A percentile compares a stretch with the other conserved stretches of the same genome.
These are phyloP conservation scores for Drosophila persimilis DNA, from an alignment of 1,140 invertebrate genomes.

Conservation along the genomic window DNA sequence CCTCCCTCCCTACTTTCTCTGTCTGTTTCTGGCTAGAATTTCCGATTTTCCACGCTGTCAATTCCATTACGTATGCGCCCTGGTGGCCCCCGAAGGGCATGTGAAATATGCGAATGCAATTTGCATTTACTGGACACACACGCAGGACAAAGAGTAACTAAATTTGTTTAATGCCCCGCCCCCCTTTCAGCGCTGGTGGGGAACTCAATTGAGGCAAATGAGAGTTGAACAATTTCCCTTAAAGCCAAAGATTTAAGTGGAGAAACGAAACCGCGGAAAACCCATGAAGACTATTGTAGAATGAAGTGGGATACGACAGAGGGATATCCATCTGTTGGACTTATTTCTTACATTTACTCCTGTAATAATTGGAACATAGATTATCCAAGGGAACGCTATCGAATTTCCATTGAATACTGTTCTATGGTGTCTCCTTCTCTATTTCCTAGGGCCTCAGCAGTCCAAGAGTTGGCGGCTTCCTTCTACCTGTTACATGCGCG, in stretches of 20 bases:
- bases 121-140: constrained; percentile 48
- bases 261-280: constrained; percentile 9
- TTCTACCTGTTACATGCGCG: too few relatives aligned
- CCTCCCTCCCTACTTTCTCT: too few relatives aligned
- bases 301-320: too few relatives aligned
- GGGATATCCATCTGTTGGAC: too few relatives aligned
- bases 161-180: constrained; percentile 20
- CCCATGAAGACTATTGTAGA: neutral
- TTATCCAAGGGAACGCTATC: too few relatives aligned
- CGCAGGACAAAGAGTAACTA: constrained; percentile 38
- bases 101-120: constrained; percentile 65
- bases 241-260: constrained; percentile 12
- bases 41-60: constrained; percentile 65
- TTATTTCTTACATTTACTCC: too few relatives aligned
- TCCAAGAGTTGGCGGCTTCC: too few relatives aligned
- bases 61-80: constrained; percentile 66
- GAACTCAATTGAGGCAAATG: constrained; percentile 32
- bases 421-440: too few relatives aligned
- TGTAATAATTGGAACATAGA: too few relatives aligned
- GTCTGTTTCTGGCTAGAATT: constrained; percentile 38
- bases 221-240: constrained; percentile 18
- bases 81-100: constrained; percentile 17
- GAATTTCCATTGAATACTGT: too few relatives aligned
- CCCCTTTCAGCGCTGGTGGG: constrained; percentile 1
- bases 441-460: too few relatives aligned